phyloP scores from a whole-genome alignment of 1,140 invertebrate genomes.

The Calliopsis andreniformis region DNA sequence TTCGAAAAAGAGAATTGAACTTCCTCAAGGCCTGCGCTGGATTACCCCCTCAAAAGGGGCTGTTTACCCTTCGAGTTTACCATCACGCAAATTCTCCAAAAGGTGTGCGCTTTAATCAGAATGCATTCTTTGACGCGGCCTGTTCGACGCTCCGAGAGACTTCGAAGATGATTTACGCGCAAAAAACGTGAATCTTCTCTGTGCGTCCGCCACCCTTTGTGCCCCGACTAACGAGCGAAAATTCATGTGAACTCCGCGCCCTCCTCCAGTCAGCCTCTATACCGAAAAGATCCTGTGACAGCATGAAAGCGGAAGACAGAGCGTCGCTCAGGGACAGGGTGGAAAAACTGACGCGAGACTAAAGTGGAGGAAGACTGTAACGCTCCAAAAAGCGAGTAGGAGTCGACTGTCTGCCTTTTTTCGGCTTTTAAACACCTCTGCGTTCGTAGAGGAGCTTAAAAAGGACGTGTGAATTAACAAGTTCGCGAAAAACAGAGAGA shows the following conservation, averaged over 20 bases:
- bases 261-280: neutral
- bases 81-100: neutral
- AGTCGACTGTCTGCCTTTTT: neutral
- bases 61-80: slow-evolving; percentile 4
- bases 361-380: slow-evolving; percentile 8
- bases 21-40: no score
- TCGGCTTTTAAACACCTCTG: neutral
- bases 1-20: no score
- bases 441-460: neutral
- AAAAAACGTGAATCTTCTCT: neutral
- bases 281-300: slow-evolving; percentile 39
- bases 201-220: slow-evolving; percentile 49
- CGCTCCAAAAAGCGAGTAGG: neutral
- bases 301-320: slow-evolving; percentile 14
- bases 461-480: neutral
- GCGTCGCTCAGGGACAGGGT: neutral
- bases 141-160: slow-evolving; percentile 24
- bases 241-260: slow-evolving; percentile 57
- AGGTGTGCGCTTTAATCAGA: slow-evolving; percentile 50
- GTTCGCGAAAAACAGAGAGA: no score
- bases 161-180: slow-evolving; percentile 47
- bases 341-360: slow-evolving; percentile 17
- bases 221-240: slow-evolving; percentile 55
- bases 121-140: slow-evolving; percentile 46
- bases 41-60: neutral